Evolutionary conservation across 2,113 vertebrate species (phyloP), one percentile per base, ranked within the genome.

Genomic region (Acrocephalus arundinaceus): DNA sequence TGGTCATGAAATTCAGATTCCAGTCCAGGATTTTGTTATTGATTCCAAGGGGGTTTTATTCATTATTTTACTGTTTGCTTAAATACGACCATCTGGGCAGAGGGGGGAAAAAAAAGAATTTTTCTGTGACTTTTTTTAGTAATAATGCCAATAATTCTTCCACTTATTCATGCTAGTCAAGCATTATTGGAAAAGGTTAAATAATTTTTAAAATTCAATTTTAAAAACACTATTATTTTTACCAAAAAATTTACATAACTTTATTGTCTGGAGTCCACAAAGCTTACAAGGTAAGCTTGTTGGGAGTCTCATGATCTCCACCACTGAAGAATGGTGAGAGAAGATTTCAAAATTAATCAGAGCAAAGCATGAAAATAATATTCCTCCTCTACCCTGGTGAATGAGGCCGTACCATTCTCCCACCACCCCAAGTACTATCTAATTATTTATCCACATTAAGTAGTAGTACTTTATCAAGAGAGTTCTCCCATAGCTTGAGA

Each of bases 1-100:
- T 39, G 37, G 21, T 73, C 33, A 39, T 58, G 76, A 90, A 87
- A 87, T 94, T 93, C 59, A 86, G 79, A 83, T 87, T 96, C 85
- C 73, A 88, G 77, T 63, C 71, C 63, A 87, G 77, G 46, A 90
- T 85, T 93, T 88, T 94, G 46, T 76, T 76, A 77, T 13, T 24
- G 54, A 77, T n/a, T 83, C 79, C 75, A 88, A 76, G 51, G 49
- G 30, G 23, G 6, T 73, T 93, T 94, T 90, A 72, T 89, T 88
- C 41, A 28, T 91, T 77, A 67, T 86, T 93, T 86, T 66, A 74
- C 52, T 80, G 23, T 77, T 97, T 90, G 33, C 43, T 89, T 88
- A 90, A 90, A 80, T 94, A 52, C 0, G 13, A 77, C 31, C 54
- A 79, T 83, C 67, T 94, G 90, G 75, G 49, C 49, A 94, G 67